Percentiles rank a stretch among this genome's conserved stretches.
Conservation (phyloP, 2,888 invertebrate genomes). For the Lochmaea capreae region DNA sequence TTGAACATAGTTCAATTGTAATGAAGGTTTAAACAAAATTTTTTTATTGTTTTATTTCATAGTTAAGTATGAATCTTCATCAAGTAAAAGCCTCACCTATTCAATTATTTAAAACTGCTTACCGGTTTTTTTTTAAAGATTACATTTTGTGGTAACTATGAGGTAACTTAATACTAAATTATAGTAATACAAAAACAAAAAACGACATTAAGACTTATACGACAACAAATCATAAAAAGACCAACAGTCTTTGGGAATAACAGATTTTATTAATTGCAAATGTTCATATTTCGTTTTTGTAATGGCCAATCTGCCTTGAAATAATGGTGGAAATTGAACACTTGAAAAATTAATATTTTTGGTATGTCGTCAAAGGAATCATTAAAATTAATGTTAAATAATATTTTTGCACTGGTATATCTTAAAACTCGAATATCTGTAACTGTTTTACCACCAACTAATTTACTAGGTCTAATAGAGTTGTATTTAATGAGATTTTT, state of each 20-base stretch:
- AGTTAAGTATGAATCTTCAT: no score
- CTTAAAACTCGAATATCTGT: slow-evolving; percentile 13
- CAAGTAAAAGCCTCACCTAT: no score
- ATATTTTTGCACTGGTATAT: no score
- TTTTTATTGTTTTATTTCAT: no score
- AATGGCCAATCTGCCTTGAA: slow-evolving; percentile 25
- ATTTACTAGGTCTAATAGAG: slow-evolving; percentile 33
- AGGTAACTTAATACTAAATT: slow-evolving; percentile 14
- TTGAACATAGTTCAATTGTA: no score
- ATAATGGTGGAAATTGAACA: slow-evolving; percentile 25
- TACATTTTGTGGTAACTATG: no score
- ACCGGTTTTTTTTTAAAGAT: no score
- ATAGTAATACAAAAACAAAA: slow-evolving; percentile 17
- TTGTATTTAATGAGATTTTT: slow-evolving; percentile 33
- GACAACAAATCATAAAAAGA: slow-evolving; percentile 30
- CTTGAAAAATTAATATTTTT: slow-evolving; percentile 25
- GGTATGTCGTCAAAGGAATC: neutral
- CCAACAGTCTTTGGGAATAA: neutral
- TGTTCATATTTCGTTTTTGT: slow-evolving; percentile 31
- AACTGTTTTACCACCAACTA: slow-evolving; percentile 24
- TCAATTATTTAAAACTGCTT: no score
- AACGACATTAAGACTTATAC: slow-evolving; percentile 24
- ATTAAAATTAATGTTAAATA: no score
- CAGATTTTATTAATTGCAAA: slow-evolving; percentile 15
- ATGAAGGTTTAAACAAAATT: no score